A percentile compares a stretch with the other conserved stretches of the same genome.
Evolutionary conservation across 2,888 invertebrate species (phyloP).

Genomic region (Molorchus minor): DNA sequence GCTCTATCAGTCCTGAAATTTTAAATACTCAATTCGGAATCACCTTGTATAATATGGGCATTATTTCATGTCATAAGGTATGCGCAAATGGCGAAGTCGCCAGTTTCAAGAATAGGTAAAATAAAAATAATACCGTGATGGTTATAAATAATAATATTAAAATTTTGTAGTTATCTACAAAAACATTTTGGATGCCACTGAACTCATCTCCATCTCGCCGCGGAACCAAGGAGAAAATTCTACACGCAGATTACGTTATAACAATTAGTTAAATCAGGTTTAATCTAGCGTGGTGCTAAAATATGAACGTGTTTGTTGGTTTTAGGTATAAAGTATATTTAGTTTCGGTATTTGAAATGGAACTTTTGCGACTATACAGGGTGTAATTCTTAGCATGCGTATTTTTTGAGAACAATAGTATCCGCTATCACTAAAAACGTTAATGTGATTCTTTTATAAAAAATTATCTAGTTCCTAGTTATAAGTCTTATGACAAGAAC

Average conservation of each 20-base stretch:
- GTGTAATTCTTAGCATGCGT: background rate
- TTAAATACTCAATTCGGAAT: no score
- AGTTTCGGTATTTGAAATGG: background rate
- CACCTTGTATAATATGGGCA: no score
- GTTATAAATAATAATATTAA: no score
- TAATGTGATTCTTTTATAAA: no score
- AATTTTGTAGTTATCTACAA: no score
- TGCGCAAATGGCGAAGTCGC: background rate
- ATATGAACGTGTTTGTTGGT: slow-evolving; percentile 38
- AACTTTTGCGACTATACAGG: background rate
- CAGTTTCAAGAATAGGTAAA: background rate
- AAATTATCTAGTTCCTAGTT: no score
- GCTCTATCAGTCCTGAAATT: no score
- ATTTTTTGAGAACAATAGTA: no score
- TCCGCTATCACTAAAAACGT: no score
- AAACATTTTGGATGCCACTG: slow-evolving; percentile 42
- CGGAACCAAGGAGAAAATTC: slow-evolving; percentile 39
- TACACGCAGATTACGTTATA: slow-evolving; percentile 49
- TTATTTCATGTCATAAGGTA: no score
- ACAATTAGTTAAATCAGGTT: slow-evolving; percentile 56
- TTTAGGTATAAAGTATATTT: no score
- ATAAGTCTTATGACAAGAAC: background rate
- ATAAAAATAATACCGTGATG: no score
- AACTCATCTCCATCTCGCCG: slow-evolving; percentile 31
- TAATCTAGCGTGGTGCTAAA: slow-evolving; percentile 49